Evolutionary conservation across 30 jellyfish, hydroid and myxozoan species (phyloP).

Genomic region (Rhopilema esculentum): DNA sequence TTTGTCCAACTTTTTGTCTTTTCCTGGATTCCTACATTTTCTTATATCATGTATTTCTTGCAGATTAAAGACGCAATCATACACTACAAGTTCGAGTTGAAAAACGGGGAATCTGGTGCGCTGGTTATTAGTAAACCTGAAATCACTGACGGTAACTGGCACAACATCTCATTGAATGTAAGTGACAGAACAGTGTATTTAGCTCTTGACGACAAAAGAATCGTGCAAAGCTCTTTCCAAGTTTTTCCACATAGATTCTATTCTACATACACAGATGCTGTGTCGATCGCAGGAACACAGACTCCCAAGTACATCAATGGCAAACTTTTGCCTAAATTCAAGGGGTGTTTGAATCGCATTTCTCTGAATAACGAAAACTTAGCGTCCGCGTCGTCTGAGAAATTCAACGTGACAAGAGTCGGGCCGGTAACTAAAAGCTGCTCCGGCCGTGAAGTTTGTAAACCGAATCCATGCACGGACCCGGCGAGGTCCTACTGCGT

Average conservation of each 20-base stretch:
- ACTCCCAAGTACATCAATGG: slow-evolving; percentile 21
- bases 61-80: slow-evolving; percentile 64
- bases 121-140: slow-evolving; percentile 22
- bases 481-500: slow-evolving; percentile 63
- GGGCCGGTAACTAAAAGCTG: slow-evolving; percentile 52
- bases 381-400: slow-evolving; percentile 44
- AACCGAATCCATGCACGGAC: slow-evolving; percentile 71
- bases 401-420: slow-evolving; percentile 52
- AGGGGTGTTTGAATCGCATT: slow-evolving; percentile 73
- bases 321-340: slow-evolving; percentile 7
- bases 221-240: slow-evolving; percentile 45
- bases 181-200: slow-evolving; percentile 56
- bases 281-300: slow-evolving; percentile 67
- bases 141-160: slow-evolving; percentile 86
- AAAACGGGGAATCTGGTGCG: slow-evolving; percentile 23
- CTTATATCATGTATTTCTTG: neutral
- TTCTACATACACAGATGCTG: slow-evolving; percentile 18
- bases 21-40: neutral
- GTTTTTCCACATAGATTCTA: slow-evolving; percentile 68
- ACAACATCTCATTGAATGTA: slow-evolving; percentile 51
- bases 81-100: slow-evolving; percentile 51
- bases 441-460: slow-evolving; percentile 73
- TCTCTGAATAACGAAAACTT: slow-evolving; percentile 59
- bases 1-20: too few species aligned
- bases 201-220: slow-evolving; percentile 49